Evolutionary conservation across 2,888 invertebrate genomes (phyloP).

Genomic region (Nycteola revayana): DNA sequence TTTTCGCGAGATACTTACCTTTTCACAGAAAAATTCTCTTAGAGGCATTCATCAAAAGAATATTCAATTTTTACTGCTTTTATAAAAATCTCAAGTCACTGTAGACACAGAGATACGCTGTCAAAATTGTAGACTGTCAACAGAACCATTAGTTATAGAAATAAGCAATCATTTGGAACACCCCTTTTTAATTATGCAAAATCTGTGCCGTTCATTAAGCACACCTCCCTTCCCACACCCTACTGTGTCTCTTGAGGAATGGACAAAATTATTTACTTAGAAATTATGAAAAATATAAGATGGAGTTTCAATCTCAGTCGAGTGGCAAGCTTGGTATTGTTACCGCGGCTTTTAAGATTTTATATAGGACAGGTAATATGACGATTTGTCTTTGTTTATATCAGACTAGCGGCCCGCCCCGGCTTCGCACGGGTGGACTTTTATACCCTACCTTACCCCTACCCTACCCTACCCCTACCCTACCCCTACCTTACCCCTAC

Average conservation of each 20-base stretch:
- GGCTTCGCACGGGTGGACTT: too few relatives aligned
- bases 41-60: constrained; percentile 26
- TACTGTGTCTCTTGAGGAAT: constrained; percentile 46
- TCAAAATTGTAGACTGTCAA: constrained; percentile 38
- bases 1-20: too few relatives aligned
- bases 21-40: too few relatives aligned
- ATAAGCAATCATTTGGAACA: constrained; percentile 68
- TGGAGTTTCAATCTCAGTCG: constrained; percentile 57
- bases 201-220: constrained; percentile 68
- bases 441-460: too few relatives aligned
- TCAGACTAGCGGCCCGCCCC: too few relatives aligned
- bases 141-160: constrained; percentile 65
- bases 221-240: constrained; percentile 23
- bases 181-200: constrained; percentile 79
- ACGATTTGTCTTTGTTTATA: too few relatives aligned
- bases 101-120: constrained; percentile 25
- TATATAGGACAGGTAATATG: constrained; percentile 41
- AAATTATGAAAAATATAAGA: constrained; percentile 69
- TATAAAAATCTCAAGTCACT: constrained; percentile 23
- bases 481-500: too few relatives aligned
- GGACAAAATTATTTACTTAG: constrained; percentile 66
- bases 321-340: constrained; percentile 37
- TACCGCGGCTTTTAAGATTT: constrained; percentile 30
- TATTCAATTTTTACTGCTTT: constrained; percentile 15
- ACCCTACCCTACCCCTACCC: too few relatives aligned